These are phyloP conservation scores for Eudasyphora cyanicolor DNA, from an alignment of 2,888 invertebrate genomes.

Conservation along the genomic window DNA sequence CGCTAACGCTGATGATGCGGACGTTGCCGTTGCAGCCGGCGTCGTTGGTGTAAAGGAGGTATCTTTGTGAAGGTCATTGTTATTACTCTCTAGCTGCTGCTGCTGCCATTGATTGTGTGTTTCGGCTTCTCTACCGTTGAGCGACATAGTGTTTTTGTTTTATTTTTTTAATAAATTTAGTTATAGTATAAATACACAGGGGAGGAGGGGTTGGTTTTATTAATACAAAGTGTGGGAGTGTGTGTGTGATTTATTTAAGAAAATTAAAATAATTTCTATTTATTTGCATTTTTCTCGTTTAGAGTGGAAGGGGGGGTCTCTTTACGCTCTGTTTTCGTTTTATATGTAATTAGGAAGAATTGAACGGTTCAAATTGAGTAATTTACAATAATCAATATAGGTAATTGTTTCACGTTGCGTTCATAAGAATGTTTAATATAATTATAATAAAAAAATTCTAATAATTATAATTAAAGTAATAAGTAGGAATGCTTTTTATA, in stretches of 20 bases:
- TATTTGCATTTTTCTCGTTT: constrained; percentile 48
- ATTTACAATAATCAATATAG: constrained; percentile 15
- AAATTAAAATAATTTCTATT: constrained; percentile 44
- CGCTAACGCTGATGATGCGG: constrained; percentile 16
- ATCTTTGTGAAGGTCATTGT: constrained; percentile 58
- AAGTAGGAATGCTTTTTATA: constrained; percentile 58
- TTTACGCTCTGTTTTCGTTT: not conserved
- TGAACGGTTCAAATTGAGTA: not conserved
- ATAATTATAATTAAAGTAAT: constrained; percentile 14
- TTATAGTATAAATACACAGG: constrained; percentile 34
- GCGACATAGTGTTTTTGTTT: constrained; percentile 50
- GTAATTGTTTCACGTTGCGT: not conserved
- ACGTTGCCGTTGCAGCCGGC: not conserved
- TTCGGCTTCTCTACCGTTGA: constrained; percentile 50
- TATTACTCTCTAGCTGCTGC: constrained; percentile 47
- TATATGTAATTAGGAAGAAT: constrained; percentile 21
- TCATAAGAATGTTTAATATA: not conserved
- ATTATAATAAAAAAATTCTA: constrained; percentile 12
- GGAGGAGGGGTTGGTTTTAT: constrained; percentile 70
- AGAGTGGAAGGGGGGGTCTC: constrained; percentile 10
- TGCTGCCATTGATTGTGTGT: constrained; percentile 32
- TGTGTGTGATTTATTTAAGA: constrained; percentile 54
- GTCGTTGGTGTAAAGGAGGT: constrained; percentile 58
- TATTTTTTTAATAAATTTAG: constrained; percentile 19
- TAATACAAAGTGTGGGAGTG: constrained; percentile 53